Percentiles rank a stretch among this genome's conserved stretches.
phyloP scores from a whole-genome alignment of 2,113 vertebrate genomes.

The Marcusenius ussheri region DNA sequence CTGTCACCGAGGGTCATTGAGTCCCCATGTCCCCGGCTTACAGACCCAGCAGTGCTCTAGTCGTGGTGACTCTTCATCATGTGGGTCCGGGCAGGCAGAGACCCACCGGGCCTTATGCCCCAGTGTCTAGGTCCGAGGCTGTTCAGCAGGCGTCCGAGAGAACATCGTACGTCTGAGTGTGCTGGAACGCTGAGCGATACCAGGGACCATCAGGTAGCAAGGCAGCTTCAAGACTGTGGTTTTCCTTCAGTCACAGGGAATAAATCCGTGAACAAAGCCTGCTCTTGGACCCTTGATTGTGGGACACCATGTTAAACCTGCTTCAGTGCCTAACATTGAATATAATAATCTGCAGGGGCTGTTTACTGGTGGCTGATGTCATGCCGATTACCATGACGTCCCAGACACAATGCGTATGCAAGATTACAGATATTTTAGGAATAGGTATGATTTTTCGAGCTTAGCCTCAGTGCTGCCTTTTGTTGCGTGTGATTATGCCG shows the following conservation, averaged over 20 bases:
- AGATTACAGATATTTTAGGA: background rate
- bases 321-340: background rate
- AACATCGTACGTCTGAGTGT: background rate
- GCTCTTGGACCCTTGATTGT: background rate
- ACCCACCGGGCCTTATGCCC: background rate
- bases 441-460: background rate
- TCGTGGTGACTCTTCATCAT: background rate
- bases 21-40: background rate
- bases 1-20: background rate
- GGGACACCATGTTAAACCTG: background rate
- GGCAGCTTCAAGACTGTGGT: background rate
- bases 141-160: background rate
- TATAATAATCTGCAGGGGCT: background rate
- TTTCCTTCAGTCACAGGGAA: background rate
- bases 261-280: background rate
- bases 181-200: background rate
- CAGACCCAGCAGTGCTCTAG: background rate
- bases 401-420: background rate
- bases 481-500: background rate
- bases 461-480: background rate
- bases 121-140: background rate
- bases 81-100: background rate
- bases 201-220: background rate
- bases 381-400: background rate
- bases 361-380: background rate